phyloP scores from a whole-genome alignment of 2,113 vertebrate genomes.

The Vulpes ferrilata region DNA sequence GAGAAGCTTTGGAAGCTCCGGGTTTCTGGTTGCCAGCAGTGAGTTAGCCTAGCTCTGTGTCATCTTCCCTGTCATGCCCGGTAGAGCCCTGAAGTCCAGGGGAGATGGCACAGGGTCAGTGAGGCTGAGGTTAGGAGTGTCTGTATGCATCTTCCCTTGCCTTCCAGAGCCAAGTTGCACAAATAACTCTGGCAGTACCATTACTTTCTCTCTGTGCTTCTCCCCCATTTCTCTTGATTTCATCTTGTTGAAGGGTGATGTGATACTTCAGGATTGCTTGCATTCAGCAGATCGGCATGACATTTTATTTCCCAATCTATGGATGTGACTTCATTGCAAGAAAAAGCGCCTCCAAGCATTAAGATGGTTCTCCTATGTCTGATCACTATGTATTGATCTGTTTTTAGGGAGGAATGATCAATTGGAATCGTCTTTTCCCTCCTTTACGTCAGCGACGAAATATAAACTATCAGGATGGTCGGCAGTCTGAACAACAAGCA shows the following conservation, averaged over 20 bases:
- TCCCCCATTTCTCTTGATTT: not conserved
- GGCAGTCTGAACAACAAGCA: conserved; percentile 85
- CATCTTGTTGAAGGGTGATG: not conserved
- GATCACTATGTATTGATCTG: conserved; percentile 44
- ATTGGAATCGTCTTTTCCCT: conserved; percentile 96
- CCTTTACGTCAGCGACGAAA: conserved; percentile 92
- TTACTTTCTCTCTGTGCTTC: not conserved
- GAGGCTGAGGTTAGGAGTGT: not conserved
- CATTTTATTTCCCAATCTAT: not conserved
- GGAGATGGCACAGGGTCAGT: not conserved
- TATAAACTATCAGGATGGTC: conserved; percentile 87
- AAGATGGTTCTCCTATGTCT: not conserved
- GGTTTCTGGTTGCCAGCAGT: not conserved
- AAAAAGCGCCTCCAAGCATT: not conserved
- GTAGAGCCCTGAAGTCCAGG: not conserved
- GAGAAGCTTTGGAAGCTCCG: not conserved
- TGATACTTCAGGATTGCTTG: not conserved
- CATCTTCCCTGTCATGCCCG: not conserved
- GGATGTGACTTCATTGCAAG: not conserved
- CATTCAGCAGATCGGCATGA: not conserved
- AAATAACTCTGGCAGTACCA: accelerated
- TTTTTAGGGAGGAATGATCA: conserved; percentile 92
- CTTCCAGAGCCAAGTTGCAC: not conserved
- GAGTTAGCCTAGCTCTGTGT: not conserved
- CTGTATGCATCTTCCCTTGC: accelerated